Evolutionary conservation across 2,797 vertebrate genomes (phyloP).

Genomic region (Prionace glauca): DNA sequence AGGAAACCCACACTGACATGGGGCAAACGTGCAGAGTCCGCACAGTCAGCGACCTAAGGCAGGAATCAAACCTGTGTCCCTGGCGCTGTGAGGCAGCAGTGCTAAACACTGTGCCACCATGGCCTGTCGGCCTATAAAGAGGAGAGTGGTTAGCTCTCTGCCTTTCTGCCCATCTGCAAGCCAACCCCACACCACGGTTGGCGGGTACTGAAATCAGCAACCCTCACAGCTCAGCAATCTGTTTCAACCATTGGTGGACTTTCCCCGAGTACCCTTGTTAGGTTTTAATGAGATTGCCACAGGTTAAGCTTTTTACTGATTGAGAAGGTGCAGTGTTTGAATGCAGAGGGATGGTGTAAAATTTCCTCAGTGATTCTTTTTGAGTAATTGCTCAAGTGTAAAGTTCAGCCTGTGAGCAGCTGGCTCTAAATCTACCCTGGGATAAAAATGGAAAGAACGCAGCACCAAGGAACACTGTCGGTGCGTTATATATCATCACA

Average conservation of each 20-base stretch:
- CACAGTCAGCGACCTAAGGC: too few species aligned
- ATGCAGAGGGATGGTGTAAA: neutral
- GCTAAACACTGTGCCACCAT: too few species aligned
- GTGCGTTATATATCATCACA: neutral
- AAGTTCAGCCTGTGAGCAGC: neutral
- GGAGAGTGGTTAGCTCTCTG: too few species aligned
- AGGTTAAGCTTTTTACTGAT: neutral
- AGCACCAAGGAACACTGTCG: neutral
- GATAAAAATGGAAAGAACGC: neutral
- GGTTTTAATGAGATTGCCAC: neutral
- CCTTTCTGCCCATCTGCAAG: too few species aligned
- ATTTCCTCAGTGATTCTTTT: neutral
- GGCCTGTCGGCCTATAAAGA: too few species aligned
- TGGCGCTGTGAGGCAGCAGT: too few species aligned
- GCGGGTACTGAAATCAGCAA: too few species aligned
- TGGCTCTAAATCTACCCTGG: neutral
- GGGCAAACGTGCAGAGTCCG: too few species aligned
- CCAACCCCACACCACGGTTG: too few species aligned
- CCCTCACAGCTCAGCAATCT: neutral
- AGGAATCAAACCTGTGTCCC: too few species aligned
- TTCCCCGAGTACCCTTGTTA: neutral
- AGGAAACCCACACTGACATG: too few species aligned
- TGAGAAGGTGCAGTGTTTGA: neutral
- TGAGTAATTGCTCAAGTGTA: neutral
- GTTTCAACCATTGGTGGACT: neutral